phyloP scores from a whole-genome alignment of 2,888 invertebrate genomes.

The Icerya purchasi region DNA sequence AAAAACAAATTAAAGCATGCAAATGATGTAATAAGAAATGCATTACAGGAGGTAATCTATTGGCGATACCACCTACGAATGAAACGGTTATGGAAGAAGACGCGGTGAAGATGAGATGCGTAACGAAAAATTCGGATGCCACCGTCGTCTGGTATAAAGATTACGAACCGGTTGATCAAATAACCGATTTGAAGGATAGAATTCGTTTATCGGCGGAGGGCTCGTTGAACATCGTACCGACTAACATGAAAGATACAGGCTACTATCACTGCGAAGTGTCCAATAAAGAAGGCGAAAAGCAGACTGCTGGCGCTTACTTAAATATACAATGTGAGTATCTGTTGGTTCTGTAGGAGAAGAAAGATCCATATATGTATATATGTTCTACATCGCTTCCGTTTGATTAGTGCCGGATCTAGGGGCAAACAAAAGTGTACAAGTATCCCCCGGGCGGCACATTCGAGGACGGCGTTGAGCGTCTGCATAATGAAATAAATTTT shows the following conservation, averaged over 20 bases:
- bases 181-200: constrained; percentile 29
- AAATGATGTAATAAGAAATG: no score
- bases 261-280: constrained; percentile 69
- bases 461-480: no score
- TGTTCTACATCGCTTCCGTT: no score
- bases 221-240: constrained; percentile 52
- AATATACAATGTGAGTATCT: constrained; percentile 89
- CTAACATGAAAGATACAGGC: constrained; percentile 64
- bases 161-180: constrained; percentile 34
- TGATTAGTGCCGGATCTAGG: no score
- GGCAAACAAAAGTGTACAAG: no score
- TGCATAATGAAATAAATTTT: no score
- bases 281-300: constrained; percentile 44
- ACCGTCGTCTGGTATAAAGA: constrained; percentile 45
- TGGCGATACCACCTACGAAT: constrained; percentile 72
- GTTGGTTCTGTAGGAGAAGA: no score
- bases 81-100: constrained; percentile 68
- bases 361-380: no score
- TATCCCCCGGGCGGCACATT: no score
- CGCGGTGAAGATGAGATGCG: constrained; percentile 58
- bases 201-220: constrained; percentile 35
- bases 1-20: no score
- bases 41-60: constrained; percentile 57
- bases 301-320: constrained; percentile 63
- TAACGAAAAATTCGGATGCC: constrained; percentile 46